phyloP scores from a whole-genome alignment of 2,797 vertebrate genomes.

The Tympanoctomys barrerae region DNA sequence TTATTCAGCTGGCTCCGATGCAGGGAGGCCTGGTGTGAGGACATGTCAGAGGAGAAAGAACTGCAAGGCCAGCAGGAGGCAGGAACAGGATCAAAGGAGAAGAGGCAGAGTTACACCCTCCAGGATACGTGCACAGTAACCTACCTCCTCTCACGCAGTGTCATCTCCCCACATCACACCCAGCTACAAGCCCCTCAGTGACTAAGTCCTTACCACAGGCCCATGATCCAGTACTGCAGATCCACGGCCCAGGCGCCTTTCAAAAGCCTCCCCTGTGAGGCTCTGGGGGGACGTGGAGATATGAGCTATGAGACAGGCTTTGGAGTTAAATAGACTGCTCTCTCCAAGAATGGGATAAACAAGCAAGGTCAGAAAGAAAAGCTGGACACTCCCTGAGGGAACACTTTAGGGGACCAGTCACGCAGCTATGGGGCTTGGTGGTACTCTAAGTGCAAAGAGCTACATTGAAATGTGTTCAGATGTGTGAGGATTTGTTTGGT shows the following conservation, averaged over 20 bases:
- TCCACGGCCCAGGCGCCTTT: neutral
- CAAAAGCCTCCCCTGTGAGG: neutral
- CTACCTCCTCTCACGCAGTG: neutral
- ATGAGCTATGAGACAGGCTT: neutral
- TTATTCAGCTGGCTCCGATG: neutral
- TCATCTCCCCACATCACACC: neutral
- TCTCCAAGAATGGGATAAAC: neutral
- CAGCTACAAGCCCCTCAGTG: neutral
- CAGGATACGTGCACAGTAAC: neutral
- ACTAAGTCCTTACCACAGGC: neutral
- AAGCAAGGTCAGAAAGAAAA: neutral
- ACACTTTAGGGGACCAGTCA: neutral
- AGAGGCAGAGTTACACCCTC: neutral
- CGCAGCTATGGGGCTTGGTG: neutral
- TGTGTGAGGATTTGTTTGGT: slow-evolving; percentile 12
- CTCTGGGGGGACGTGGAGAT: neutral
- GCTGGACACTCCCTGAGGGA: neutral
- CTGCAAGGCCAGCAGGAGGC: neutral
- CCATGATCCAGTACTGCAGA: neutral
- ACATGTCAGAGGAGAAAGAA: neutral
- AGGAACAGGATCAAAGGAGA: neutral
- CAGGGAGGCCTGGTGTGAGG: neutral
- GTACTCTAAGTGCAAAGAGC: neutral
- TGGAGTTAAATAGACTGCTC: neutral
- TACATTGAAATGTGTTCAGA: slow-evolving; percentile 13